Conservation (phyloP, 2,113 vertebrate species). For the Azemiops feae region DNA sequence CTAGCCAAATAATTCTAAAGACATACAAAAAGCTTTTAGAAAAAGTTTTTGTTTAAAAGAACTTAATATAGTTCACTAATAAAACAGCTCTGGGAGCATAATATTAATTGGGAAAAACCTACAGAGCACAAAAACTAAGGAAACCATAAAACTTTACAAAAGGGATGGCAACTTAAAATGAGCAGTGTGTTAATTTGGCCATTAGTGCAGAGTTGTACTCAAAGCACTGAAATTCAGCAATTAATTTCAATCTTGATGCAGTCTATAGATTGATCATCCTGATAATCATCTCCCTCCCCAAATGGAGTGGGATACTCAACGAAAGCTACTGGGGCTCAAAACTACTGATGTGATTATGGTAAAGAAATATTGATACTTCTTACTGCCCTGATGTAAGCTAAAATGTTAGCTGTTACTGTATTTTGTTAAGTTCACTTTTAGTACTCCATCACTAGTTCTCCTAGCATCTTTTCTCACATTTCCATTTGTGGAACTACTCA, state of each 20-base stretch:
- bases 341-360: background rate
- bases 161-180: slow-evolving; percentile 70
- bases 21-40: slow-evolving; percentile 63
- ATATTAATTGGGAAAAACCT: slow-evolving; percentile 62
- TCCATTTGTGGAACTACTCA: background rate
- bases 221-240: slow-evolving; percentile 53
- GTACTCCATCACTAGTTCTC: background rate
- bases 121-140: slow-evolving; percentile 68
- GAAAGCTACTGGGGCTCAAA: background rate
- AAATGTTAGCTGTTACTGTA: background rate
- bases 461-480: background rate
- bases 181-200: slow-evolving; percentile 61
- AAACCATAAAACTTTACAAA: slow-evolving; percentile 59
- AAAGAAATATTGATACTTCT: background rate
- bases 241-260: slow-evolving; percentile 38
- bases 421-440: background rate
- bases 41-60: slow-evolving; percentile 71
- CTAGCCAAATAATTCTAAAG: slow-evolving; percentile 73
- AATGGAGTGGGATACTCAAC: background rate
- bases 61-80: slow-evolving; percentile 75
- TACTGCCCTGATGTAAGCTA: background rate
- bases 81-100: slow-evolving; percentile 73
- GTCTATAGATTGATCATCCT: background rate
- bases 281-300: background rate
- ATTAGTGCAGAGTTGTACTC: slow-evolving; percentile 53